Conservation (phyloP, 2,888 invertebrate genomes). For the Orchestes rusci region DNA sequence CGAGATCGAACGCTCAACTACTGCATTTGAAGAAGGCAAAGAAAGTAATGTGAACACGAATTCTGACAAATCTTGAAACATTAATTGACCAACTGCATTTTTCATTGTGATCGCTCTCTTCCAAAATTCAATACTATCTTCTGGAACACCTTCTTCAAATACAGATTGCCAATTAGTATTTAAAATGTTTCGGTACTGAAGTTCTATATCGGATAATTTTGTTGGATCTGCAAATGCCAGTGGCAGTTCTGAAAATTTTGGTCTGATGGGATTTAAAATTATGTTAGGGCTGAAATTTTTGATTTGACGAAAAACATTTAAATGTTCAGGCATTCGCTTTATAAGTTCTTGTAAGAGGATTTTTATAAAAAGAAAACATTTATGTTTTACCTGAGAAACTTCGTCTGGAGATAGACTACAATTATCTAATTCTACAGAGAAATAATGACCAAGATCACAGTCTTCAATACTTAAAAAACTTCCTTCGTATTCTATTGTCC, state of each 20-base stretch:
- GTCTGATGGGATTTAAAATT: conserved; percentile 8
- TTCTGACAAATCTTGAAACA: too few relatives aligned
- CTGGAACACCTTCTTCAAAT: conserved; percentile 12
- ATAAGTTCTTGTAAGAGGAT: conserved; percentile 9
- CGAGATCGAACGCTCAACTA: too few relatives aligned
- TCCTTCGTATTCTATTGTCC: background rate
- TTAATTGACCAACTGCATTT: conserved; percentile 12
- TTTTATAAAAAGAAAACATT: conserved; percentile 6
- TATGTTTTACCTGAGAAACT: background rate
- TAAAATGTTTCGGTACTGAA: conserved; percentile 11
- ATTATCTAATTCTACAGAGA: conserved; percentile 1
- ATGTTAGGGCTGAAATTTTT: conserved; percentile 5
- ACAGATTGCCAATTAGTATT: conserved; percentile 8
- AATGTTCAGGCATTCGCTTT: conserved; percentile 8
- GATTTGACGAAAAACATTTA: conserved; percentile 10
- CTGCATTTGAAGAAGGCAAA: too few relatives aligned
- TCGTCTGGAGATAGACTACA: background rate
- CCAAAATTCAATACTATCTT: conserved; percentile 13
- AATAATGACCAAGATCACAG: conserved; percentile 6
- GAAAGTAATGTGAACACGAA: too few relatives aligned
- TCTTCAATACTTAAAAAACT: conserved; percentile 6
- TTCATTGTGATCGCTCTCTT: conserved; percentile 13
- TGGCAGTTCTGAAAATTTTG: conserved; percentile 6
- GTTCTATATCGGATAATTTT: conserved; percentile 9
- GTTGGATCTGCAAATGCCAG: conserved; percentile 2